A percentile compares a stretch with the other conserved stretches of the same genome.
Evolutionary conservation across 2,113 vertebrate genomes (phyloP).

Genomic region (Heliornis fulica): DNA sequence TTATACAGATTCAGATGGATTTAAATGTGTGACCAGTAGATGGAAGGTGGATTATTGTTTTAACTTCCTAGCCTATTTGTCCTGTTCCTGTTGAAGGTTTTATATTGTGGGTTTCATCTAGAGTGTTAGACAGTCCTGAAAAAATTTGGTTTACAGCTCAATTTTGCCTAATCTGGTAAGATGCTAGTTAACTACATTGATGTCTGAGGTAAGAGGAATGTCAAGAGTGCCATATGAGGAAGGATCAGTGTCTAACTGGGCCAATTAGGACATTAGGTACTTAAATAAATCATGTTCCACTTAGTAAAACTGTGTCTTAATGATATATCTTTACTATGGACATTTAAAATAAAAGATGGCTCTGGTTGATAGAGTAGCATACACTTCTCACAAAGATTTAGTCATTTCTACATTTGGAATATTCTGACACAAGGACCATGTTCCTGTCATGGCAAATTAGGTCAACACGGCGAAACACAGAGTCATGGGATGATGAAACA

Average conservation of each 20-base stretch:
- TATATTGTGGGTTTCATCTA: neutral
- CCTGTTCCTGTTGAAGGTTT: neutral
- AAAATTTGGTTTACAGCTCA: neutral
- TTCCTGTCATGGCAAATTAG: conserved; percentile 78
- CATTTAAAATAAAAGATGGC: neutral
- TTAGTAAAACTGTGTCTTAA: neutral
- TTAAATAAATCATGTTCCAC: neutral
- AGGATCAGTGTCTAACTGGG: neutral
- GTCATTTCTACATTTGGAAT: conserved; percentile 58
- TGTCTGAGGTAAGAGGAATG: neutral
- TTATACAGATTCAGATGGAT: neutral
- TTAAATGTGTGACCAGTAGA: neutral
- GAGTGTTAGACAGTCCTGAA: neutral
- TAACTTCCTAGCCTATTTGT: neutral
- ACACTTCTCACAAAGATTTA: conserved; percentile 34
- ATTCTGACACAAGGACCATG: conserved; percentile 65
- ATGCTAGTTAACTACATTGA: neutral
- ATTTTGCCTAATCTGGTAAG: neutral
- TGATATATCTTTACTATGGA: neutral
- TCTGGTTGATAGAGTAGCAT: conserved; percentile 8
- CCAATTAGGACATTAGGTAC: neutral
- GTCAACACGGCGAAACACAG: conserved; percentile 58
- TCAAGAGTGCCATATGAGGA: neutral
- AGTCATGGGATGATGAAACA: conserved; percentile 69
- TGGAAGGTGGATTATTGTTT: neutral